Conservation (phyloP, 2,797 vertebrate genomes). For the Delichon dasypus region DNA sequence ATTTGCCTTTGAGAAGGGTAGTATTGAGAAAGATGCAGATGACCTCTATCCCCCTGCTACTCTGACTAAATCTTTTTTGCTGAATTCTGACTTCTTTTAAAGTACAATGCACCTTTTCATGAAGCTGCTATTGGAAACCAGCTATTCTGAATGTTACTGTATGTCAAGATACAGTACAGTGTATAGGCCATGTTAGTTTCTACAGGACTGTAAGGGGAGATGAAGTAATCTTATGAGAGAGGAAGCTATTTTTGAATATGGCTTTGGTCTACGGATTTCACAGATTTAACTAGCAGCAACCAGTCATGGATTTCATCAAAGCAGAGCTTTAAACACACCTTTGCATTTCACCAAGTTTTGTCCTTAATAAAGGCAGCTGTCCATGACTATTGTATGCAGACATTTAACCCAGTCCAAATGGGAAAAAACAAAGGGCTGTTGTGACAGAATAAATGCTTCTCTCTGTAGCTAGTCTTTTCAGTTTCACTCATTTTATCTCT, state of each 20-base stretch:
- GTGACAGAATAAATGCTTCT: conserved; percentile 52
- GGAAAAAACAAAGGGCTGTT: conserved; percentile 62
- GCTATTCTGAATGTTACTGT: neutral
- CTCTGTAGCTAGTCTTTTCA: conserved; percentile 38
- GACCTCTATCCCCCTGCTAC: neutral
- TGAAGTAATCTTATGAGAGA: neutral
- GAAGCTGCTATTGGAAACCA: neutral
- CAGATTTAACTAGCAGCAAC: conserved; percentile 2
- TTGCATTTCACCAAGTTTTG: conserved; percentile 11
- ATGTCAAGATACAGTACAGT: neutral
- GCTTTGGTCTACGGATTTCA: neutral
- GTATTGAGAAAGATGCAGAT: neutral
- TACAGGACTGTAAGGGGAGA: neutral
- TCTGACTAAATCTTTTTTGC: neutral
- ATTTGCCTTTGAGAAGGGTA: neutral
- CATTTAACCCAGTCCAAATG: conserved; percentile 44
- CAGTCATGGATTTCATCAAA: neutral
- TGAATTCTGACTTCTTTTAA: neutral
- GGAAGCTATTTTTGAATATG: neutral
- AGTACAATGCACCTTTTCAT: conserved; percentile 31
- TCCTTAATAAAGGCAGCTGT: conserved; percentile 65
- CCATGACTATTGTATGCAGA: conserved; percentile 34
- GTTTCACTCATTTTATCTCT: conserved; percentile 53
- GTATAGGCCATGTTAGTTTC: neutral
- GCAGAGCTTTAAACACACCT: conserved; percentile 36